Evolutionary conservation across 2,888 invertebrate species (phyloP).

Genomic region (Drosophila kanekoi): DNA sequence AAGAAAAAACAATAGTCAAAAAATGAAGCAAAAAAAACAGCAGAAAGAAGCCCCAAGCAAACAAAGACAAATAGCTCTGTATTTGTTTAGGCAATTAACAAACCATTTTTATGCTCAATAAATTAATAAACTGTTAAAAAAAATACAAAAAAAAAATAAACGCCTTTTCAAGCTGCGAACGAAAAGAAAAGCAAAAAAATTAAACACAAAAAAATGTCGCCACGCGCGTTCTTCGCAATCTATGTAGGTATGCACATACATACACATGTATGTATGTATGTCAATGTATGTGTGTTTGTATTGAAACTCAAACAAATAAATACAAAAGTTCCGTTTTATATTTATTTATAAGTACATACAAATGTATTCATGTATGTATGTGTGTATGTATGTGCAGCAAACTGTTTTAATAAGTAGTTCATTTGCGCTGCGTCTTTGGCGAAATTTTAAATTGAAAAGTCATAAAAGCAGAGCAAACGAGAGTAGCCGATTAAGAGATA

Average conservation of each 20-base stretch:
- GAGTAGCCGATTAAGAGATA: background rate
- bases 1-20: background rate
- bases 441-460: slow-evolving; percentile 1
- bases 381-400: background rate
- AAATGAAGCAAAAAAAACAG: slow-evolving; percentile 1
- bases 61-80: slow-evolving; percentile 27
- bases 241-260: too few relatives aligned
- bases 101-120: slow-evolving; percentile 54
- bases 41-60: slow-evolving; percentile 8
- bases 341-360: background rate
- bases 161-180: slow-evolving; percentile 27
- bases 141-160: background rate
- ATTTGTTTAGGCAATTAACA: slow-evolving; percentile 46
- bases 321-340: background rate
- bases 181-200: slow-evolving; percentile 4
- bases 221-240: slow-evolving; percentile 33
- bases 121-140: slow-evolving; percentile 48
- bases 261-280: background rate
- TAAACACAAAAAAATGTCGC: slow-evolving; percentile 20
- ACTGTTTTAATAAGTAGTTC: slow-evolving; percentile 3
- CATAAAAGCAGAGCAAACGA: background rate
- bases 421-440: background rate
- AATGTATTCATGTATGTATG: background rate
- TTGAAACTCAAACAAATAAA: slow-evolving; percentile 6
- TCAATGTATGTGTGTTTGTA: background rate